Conservation (phyloP, 2,888 invertebrate genomes). For the Aricia artaxerxes region DNA sequence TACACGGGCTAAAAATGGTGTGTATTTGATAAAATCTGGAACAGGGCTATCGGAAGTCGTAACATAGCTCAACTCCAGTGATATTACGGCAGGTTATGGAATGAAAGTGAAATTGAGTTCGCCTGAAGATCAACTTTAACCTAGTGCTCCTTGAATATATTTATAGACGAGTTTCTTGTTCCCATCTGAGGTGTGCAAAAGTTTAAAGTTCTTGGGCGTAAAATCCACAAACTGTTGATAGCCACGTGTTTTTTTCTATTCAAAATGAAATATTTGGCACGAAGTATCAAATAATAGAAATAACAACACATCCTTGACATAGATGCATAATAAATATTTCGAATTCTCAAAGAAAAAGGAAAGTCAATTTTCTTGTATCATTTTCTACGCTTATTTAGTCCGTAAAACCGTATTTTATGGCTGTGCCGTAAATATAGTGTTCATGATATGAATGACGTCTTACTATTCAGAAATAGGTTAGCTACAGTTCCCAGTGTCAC, state of each 20-base stretch:
- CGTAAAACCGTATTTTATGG: background rate
- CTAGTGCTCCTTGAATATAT: constrained; percentile 1
- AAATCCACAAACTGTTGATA: background rate
- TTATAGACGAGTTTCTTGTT: background rate
- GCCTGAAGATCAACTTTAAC: background rate
- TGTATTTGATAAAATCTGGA: background rate
- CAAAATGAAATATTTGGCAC: constrained; percentile 1
- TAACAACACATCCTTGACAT: background rate
- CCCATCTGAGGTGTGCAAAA: background rate
- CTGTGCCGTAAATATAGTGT: constrained; percentile 7
- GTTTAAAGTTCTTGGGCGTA: background rate
- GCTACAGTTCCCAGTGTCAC: constrained; percentile 8
- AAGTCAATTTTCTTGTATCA: background rate
- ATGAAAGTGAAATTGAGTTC: constrained; percentile 8
- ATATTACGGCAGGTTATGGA: background rate
- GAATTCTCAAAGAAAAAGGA: background rate
- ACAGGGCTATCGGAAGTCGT: constrained; percentile 10
- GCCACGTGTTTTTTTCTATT: background rate
- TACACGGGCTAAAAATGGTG: background rate
- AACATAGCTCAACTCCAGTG: background rate
- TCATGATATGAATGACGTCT: constrained; percentile 9
- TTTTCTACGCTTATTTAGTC: background rate
- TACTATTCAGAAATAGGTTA: constrained; percentile 14
- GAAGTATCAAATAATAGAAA: background rate
- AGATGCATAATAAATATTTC: constrained; percentile 2